These are phyloP conservation scores for Pseudorasbora parva DNA, from an alignment of 2,113 vertebrate genomes.

Conservation along the genomic window DNA sequence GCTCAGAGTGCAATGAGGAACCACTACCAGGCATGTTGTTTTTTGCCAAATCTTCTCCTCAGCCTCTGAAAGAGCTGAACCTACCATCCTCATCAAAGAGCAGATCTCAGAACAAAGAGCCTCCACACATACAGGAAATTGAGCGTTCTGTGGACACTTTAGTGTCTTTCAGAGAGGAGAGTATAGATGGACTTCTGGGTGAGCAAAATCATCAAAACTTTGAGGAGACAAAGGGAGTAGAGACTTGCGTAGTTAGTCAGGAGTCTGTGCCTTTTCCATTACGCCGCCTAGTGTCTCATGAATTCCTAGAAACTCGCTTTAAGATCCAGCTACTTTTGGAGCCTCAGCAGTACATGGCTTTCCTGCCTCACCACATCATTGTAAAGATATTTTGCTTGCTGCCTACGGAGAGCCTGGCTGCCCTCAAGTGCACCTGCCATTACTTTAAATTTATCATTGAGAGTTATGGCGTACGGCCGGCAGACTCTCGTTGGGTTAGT, in stretches of 20 bases:
- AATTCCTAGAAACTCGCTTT: conserved; percentile 89
- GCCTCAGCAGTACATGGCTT: conserved; percentile 88
- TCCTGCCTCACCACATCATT: conserved; percentile 91
- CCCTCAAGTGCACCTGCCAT: conserved; percentile 91
- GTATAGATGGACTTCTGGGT: background rate
- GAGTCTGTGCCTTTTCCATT: conserved; percentile 68
- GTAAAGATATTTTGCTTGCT: conserved; percentile 87
- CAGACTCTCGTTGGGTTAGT: conserved; percentile 93
- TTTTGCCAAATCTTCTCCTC: conserved; percentile 63
- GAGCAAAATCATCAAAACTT: background rate
- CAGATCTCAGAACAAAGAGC: conserved; percentile 21
- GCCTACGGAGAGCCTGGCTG: conserved; percentile 87
- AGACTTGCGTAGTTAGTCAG: conserved; percentile 56
- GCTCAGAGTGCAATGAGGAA: conserved; percentile 68
- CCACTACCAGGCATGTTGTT: conserved; percentile 87
- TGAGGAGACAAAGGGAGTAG: background rate
- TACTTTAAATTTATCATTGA: conserved; percentile 92
- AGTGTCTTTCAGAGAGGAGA: conserved; percentile 47
- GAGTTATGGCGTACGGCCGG: conserved; percentile 87
- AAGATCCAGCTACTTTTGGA: conserved; percentile 92
- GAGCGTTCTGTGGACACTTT: background rate
- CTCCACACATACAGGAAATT: conserved; percentile 15
- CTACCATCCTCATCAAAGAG: conserved; percentile 1
- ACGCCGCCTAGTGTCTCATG: conserved; percentile 81
- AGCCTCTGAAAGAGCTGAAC: conserved; percentile 35